phyloP scores from a whole-genome alignment of 2,797 vertebrate species.

The Rhynchonycteris naso region DNA sequence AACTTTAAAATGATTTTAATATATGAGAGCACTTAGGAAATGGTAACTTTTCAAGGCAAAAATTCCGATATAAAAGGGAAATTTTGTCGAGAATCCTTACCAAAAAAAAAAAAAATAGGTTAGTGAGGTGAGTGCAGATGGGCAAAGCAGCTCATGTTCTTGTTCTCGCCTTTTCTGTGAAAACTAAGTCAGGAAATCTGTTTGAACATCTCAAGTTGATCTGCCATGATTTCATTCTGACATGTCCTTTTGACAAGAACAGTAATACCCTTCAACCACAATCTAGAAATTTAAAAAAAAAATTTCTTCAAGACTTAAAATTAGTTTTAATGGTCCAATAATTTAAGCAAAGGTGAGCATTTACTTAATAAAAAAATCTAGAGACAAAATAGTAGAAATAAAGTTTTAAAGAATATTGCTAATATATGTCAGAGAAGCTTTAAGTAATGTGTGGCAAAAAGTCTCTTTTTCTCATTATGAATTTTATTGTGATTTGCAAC shows the following conservation, averaged over 20 bases:
- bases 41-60: neutral
- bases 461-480: neutral
- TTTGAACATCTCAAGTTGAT: neutral
- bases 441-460: neutral
- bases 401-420: neutral
- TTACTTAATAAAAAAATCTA: neutral
- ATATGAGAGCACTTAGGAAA: neutral
- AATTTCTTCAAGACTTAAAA: neutral
- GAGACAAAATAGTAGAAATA: slow-evolving; percentile 23
- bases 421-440: neutral
- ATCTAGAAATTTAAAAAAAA: slow-evolving; percentile 17
- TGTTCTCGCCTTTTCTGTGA: neutral
- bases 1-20: neutral
- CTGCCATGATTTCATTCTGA: neutral
- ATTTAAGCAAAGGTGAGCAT: slow-evolving; percentile 6
- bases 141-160: neutral
- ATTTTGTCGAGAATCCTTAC: neutral
- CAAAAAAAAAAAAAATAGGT: neutral
- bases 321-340: neutral
- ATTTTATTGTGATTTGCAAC: neutral
- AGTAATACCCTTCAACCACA: neutral
- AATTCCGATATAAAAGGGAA: neutral
- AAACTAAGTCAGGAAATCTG: neutral
- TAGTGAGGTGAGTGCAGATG: neutral
- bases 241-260: neutral